phyloP scores from a whole-genome alignment of 2,797 vertebrate genomes.

The Falco rusticolus region DNA sequence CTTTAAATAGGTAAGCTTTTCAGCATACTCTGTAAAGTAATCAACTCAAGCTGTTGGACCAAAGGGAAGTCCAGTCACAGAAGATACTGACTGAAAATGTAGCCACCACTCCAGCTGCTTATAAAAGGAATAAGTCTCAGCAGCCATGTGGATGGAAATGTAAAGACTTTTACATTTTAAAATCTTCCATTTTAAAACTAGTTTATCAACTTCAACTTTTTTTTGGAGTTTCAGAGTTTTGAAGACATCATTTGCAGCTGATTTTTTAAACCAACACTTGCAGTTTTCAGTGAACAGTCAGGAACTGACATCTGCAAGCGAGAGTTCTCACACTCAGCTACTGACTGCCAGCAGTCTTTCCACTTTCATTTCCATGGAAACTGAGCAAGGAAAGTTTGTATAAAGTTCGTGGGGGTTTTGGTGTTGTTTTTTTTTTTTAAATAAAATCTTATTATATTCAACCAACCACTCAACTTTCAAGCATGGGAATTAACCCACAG shows the following conservation, averaged over 20 bases:
- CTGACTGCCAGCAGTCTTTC: conserved; percentile 59
- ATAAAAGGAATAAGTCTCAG: not conserved
- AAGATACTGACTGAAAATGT: not conserved
- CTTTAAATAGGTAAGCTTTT: not conserved
- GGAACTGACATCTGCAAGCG: conserved; percentile 55
- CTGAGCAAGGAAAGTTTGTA: conserved; percentile 44
- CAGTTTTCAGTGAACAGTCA: conserved; percentile 45
- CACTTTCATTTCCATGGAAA: conserved; percentile 73
- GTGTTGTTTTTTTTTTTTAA: too few relatives aligned
- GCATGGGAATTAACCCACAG: not conserved
- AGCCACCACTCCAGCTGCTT: not conserved
- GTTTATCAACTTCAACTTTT: conserved; percentile 12
- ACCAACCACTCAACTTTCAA: not conserved
- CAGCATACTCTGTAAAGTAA: not conserved
- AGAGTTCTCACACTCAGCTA: conserved; percentile 56
- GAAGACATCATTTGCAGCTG: conserved; percentile 53
- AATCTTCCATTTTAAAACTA: not conserved
- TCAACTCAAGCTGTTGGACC: not conserved
- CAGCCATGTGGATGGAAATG: not conserved
- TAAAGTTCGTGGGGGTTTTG: not conserved
- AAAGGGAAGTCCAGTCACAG: not conserved
- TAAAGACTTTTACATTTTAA: not conserved
- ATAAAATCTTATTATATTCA: not conserved
- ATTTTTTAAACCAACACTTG: conserved; percentile 61
- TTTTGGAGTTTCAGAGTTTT: not conserved